Conservation (phyloP, 2,888 invertebrate species). For the Heliconius sara region DNA sequence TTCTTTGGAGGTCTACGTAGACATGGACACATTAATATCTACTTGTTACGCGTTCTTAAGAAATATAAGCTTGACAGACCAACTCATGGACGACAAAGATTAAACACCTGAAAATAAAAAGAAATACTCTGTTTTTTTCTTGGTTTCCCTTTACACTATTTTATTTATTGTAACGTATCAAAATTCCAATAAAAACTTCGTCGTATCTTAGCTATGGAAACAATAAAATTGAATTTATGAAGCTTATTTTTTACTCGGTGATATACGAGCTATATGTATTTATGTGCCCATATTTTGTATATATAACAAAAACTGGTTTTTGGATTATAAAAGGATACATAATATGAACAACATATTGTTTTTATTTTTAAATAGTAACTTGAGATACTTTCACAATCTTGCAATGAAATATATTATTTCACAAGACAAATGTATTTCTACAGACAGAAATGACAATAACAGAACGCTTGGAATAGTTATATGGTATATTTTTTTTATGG, state of each 20-base stretch:
- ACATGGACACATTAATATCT: too few relatives aligned
- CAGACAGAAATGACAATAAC: too few relatives aligned
- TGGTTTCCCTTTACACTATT: background rate
- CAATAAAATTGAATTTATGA: constrained; percentile 38
- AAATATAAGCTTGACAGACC: too few relatives aligned
- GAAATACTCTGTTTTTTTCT: background rate
- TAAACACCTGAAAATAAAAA: background rate
- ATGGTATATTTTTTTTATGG: too few relatives aligned
- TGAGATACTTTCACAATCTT: background rate
- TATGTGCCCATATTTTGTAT: constrained; percentile 31
- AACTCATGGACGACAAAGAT: too few relatives aligned
- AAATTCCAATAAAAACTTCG: constrained; percentile 26
- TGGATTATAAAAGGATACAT: background rate
- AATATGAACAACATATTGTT: background rate
- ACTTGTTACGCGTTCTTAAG: too few relatives aligned
- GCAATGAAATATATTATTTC: too few relatives aligned
- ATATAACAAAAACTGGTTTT: background rate
- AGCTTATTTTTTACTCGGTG: constrained; percentile 28
- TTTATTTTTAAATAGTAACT: background rate
- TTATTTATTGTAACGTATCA: background rate
- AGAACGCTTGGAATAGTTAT: too few relatives aligned
- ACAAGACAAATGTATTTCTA: too few relatives aligned
- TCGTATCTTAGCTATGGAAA: constrained; percentile 17
- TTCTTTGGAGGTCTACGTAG: too few relatives aligned
- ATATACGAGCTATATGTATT: constrained; percentile 30